Conservation (phyloP, 2,797 vertebrate genomes). For the Gadopsis bispinosus region DNA sequence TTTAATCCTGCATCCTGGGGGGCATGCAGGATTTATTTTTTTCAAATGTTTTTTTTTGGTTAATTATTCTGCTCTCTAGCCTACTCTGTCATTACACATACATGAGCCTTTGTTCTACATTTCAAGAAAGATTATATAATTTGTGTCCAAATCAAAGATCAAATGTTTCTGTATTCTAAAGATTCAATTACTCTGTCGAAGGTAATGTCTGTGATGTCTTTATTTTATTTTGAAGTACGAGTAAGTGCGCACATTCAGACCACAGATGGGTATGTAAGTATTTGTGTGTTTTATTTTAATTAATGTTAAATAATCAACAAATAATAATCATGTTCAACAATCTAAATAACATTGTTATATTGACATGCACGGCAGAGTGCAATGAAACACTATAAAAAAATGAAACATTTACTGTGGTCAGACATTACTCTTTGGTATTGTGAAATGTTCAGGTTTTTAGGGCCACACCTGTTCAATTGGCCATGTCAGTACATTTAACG, state of each 20-base stretch:
- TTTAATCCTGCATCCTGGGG: not conserved
- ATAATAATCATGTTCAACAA: no score
- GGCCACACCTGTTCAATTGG: not conserved
- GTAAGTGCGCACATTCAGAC: no score
- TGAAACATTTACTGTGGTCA: not conserved
- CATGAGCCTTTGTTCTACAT: not conserved
- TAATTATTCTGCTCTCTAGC: not conserved
- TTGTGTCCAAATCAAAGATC: not conserved
- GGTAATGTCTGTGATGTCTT: not conserved
- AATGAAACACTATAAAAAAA: not conserved
- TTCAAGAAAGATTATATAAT: not conserved
- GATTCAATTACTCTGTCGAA: not conserved
- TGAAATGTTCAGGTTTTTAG: not conserved
- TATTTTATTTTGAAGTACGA: not conserved
- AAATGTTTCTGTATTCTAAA: not conserved
- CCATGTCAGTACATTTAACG: not conserved
- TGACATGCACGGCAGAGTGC: not conserved
- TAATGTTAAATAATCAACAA: not conserved
- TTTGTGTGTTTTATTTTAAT: no score
- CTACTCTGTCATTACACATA: not conserved
- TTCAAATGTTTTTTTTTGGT: no score
- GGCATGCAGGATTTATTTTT: no score
- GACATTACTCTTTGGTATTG: not conserved
- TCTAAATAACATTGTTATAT: not conserved
- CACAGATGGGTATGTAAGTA: no score